These are phyloP conservation scores for Galeopterus variegatus DNA, from an alignment of 2,113 vertebrate genomes.

Conservation along the genomic window DNA sequence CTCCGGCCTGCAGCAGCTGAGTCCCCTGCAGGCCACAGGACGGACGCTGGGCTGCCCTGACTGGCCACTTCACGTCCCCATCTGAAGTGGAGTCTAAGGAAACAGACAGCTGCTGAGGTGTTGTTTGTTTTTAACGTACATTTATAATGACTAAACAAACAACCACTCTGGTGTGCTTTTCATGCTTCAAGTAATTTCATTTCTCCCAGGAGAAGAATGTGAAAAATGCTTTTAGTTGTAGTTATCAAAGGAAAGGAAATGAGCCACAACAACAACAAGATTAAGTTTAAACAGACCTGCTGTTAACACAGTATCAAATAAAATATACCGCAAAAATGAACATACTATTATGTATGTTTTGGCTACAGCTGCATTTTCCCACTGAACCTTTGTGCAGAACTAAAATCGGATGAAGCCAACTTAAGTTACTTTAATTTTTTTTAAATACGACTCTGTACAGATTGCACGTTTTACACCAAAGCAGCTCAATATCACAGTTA, in stretches of 20 bases:
- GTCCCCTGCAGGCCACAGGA: neutral
- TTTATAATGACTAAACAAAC: conserved; percentile 61
- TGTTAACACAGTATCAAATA: conserved; percentile 80
- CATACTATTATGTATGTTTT: neutral
- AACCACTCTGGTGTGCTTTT: conserved; percentile 74
- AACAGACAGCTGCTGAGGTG: conserved; percentile 33
- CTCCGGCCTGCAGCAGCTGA: neutral
- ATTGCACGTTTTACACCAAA: conserved; percentile 89
- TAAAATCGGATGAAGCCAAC: conserved; percentile 72
- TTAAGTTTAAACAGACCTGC: conserved; percentile 78
- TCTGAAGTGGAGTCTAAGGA: neutral
- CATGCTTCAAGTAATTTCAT: conserved; percentile 85
- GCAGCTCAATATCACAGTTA: conserved; percentile 87
- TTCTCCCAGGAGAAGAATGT: conserved; percentile 76
- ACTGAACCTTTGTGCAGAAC: conserved; percentile 71
- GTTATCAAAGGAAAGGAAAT: conserved; percentile 76
- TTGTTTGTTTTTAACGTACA: neutral
- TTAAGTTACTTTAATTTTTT: conserved; percentile 83
- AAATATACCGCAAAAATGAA: conserved; percentile 48
- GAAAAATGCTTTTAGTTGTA: conserved; percentile 74
- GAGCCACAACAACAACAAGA: conserved; percentile 66
- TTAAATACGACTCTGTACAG: conserved; percentile 91
- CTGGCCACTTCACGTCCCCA: neutral
- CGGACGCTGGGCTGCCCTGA: neutral
- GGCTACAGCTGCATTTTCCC: conserved; percentile 57